phyloP scores from a whole-genome alignment of 2,888 invertebrate species.

The Lasioglossum figueresi region DNA sequence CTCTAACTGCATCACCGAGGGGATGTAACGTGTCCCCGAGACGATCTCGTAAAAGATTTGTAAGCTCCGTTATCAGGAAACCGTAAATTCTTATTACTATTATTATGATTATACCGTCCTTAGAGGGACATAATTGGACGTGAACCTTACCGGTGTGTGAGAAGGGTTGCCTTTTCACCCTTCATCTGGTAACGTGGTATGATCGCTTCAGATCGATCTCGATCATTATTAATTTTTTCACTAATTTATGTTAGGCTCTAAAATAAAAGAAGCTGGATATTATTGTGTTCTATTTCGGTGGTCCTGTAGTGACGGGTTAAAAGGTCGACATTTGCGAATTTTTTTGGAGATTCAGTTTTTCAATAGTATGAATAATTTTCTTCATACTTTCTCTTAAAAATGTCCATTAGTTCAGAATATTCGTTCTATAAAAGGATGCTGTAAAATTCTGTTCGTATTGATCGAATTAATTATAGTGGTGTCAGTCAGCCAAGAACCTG shows the following conservation, averaged over 20 bases:
- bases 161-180: background rate
- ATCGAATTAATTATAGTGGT: background rate
- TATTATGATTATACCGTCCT: background rate
- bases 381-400: background rate
- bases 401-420: background rate
- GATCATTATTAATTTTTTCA: background rate
- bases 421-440: background rate
- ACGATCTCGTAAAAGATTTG: conserved; percentile 16
- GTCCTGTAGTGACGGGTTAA: background rate
- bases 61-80: conserved; percentile 15
- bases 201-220: background rate
- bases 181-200: background rate
- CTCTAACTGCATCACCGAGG: conserved; percentile 5
- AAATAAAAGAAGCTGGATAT: background rate
- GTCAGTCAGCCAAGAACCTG: background rate
- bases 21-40: background rate
- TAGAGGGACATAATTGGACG: background rate
- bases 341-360: background rate
- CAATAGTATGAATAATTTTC: too few relatives aligned
- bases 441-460: background rate
- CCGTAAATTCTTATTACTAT: background rate
- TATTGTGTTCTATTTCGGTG: background rate
- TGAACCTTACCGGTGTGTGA: background rate
- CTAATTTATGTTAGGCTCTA: background rate
- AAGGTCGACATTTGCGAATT: background rate